Conservation (phyloP, 2,888 invertebrate genomes). For the Eutolmus rufibarbis region DNA sequence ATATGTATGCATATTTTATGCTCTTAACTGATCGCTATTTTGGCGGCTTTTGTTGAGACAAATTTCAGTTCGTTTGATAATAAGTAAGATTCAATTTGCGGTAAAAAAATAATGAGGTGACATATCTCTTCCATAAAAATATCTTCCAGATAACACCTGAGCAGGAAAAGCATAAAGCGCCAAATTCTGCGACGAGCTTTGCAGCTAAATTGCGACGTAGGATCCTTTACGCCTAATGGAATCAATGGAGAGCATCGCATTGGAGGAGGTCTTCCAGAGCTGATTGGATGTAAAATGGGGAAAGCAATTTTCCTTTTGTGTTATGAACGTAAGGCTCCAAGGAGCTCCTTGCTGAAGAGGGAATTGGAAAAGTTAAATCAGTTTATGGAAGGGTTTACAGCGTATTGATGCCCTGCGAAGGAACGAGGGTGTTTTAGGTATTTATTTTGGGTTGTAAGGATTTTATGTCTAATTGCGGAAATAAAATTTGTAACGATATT, state of each 20-base stretch:
- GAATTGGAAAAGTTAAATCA: constrained; percentile 29
- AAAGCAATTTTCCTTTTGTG: constrained; percentile 12
- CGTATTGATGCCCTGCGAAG: constrained; percentile 6
- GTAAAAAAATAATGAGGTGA: not conserved
- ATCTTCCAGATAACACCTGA: not conserved
- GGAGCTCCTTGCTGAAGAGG: not conserved
- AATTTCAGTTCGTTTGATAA: not conserved
- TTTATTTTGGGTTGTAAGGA: constrained; percentile 16
- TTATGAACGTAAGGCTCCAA: not conserved
- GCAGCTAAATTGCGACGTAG: not conserved
- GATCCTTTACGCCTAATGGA: constrained; percentile 6
- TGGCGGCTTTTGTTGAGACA: not conserved
- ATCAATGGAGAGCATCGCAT: not conserved
- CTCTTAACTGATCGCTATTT: not conserved
- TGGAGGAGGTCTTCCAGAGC: not conserved
- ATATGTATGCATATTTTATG: too few species aligned
- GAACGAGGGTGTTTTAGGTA: not conserved
- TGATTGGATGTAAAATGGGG: constrained; percentile 26
- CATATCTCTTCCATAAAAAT: not conserved
- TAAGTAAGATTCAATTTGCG: not conserved
- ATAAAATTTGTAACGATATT: constrained; percentile 9
- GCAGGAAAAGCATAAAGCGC: not conserved
- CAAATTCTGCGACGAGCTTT: not conserved
- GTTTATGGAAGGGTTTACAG: constrained; percentile 31
- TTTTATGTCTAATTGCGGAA: constrained; percentile 24